Conservation (phyloP, 2,113 vertebrate species). For the Chroicocephalus ridibundus region DNA sequence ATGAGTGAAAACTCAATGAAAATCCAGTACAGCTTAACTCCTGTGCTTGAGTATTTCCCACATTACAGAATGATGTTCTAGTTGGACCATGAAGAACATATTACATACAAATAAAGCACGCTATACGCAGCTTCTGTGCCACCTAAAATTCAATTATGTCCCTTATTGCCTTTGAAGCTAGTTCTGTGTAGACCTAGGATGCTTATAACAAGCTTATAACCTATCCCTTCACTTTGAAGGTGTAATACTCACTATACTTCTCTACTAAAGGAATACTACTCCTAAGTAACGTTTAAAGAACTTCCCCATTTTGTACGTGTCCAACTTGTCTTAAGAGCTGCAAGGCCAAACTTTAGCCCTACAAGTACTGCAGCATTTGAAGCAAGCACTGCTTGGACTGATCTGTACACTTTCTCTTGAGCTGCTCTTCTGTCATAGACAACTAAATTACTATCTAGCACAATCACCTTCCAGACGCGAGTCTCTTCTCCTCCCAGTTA, state of each 20-base stretch:
- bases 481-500: not conserved
- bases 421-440: not conserved
- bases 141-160: not conserved
- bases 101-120: not conserved
- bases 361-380: not conserved
- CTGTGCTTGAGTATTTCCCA: not conserved
- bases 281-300: not conserved
- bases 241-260: not conserved
- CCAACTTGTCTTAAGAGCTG: not conserved
- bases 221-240: not conserved
- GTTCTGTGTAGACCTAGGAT: not conserved
- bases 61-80: not conserved
- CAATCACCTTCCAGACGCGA: not conserved
- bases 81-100: not conserved
- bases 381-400: not conserved
- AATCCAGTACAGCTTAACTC: not conserved
- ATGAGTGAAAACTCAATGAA: not conserved
- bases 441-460: not conserved
- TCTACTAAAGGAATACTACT: not conserved
- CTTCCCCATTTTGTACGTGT: not conserved
- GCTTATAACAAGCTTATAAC: not conserved
- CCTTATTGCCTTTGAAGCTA: not conserved
- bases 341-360: not conserved
- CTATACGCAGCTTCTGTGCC: not conserved
- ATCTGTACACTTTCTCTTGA: not conserved